Evolutionary conservation across 2,888 invertebrate genomes (phyloP).

Genomic region (Melanostoma mellinum): DNA sequence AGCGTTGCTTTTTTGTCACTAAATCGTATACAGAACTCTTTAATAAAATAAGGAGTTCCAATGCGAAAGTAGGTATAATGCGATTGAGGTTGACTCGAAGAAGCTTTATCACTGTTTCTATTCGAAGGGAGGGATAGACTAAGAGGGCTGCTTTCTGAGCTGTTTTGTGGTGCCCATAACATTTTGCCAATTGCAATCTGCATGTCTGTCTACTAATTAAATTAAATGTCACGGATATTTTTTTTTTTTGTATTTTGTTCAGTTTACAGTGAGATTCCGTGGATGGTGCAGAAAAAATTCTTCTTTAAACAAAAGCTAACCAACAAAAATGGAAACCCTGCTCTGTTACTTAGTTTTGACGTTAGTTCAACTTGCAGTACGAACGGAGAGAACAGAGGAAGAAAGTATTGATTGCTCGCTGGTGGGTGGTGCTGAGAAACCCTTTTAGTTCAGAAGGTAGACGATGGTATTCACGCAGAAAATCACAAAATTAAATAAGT

Average conservation of each 20-base stretch:
- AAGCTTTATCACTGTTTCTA: conserved; percentile 50
- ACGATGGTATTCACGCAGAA: conserved; percentile 47
- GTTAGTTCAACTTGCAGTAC: conserved; percentile 17
- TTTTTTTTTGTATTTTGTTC: conserved; percentile 12
- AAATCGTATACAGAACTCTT: too few species aligned
- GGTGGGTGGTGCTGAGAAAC: conserved; percentile 15
- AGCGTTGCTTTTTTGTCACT: background rate
- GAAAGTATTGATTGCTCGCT: conserved; percentile 53
- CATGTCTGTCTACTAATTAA: conserved; percentile 69
- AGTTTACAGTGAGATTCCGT: conserved; percentile 1
- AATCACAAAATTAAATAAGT: conserved; percentile 60
- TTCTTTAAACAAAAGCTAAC: background rate
- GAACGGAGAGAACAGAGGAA: conserved; percentile 32
- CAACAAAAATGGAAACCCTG: background rate
- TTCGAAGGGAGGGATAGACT: conserved; percentile 24
- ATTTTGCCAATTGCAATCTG: conserved; percentile 59
- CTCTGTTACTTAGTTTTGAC: conserved; percentile 35
- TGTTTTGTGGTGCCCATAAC: conserved; percentile 4
- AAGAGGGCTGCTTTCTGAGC: conserved; percentile 35
- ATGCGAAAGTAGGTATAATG: conserved; percentile 34
- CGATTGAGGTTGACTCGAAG: conserved; percentile 50
- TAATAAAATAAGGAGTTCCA: background rate
- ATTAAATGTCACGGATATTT: conserved; percentile 75
- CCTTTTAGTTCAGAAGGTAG: conserved; percentile 10
- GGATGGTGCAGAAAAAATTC: conserved; percentile 9